Evolutionary conservation across 2,113 vertebrate genomes (phyloP).

Genomic region (Xenus cinereus): DNA sequence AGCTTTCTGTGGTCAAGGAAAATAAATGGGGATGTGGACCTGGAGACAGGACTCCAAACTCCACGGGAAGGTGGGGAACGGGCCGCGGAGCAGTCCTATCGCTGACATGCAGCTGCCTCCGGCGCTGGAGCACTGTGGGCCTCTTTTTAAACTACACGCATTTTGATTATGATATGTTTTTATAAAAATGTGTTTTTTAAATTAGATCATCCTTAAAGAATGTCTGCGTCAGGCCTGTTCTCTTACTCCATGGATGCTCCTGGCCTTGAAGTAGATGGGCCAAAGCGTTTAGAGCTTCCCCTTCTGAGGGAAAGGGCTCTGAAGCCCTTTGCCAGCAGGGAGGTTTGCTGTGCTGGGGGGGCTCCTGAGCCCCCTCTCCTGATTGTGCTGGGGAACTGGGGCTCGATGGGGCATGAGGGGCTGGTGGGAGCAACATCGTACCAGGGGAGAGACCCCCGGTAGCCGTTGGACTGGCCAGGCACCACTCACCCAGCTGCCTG

Average conservation of each 20-base stretch:
- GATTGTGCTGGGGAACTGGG: background rate
- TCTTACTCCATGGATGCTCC: background rate
- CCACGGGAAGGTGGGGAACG: background rate
- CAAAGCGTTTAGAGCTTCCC: background rate
- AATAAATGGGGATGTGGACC: background rate
- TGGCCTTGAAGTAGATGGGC: background rate
- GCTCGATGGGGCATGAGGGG: background rate
- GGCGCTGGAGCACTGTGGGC: background rate
- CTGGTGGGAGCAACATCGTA: background rate
- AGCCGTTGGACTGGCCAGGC: background rate
- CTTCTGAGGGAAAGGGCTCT: background rate
- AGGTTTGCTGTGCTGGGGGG: background rate
- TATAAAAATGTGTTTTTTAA: conserved; percentile 11
- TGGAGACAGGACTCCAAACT: background rate
- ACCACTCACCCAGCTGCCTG: fast-evolving
- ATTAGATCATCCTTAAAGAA: conserved; percentile 53
- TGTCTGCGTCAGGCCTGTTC: conserved; percentile 1
- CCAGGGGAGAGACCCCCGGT: background rate
- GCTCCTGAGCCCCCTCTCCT: background rate
- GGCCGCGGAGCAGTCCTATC: background rate
- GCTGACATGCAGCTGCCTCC: background rate
- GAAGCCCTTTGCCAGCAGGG: background rate
- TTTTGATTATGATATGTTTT: conserved; percentile 11
- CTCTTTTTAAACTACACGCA: background rate
- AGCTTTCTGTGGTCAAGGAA: conserved; percentile 36